Base-by-base conservation (phyloP, 2,888 invertebrate species). In the Ariolimax columbianus region DNA sequence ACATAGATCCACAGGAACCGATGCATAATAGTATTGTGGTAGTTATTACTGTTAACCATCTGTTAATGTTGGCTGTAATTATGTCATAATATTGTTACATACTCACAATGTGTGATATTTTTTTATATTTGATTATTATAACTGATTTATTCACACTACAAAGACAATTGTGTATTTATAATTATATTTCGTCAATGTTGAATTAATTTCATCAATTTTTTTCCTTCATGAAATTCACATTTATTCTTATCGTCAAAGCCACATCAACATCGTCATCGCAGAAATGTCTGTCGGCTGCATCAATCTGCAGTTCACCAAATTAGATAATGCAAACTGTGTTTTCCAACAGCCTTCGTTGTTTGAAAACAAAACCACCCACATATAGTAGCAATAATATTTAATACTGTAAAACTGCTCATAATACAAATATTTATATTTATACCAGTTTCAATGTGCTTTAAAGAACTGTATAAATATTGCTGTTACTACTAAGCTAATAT, bases 381-480 rank as follows among this genome's bases (percentile, higher is more conserved):
- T 30, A 26, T 17, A 59, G 26, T 78, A 79, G 79, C 79, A 79
- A 79, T 79, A 79, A 79, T 68, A 40, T 79, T 66, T 30, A 68
- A 30, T 55, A 79, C 30, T n/a, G 59, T 63, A 79, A 66, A 66
- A 68, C 79, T 78, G 79, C 68, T 79, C 47, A 79, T 66, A 66
- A 6, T 78, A 38, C 55, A 38, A 38, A 1, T 79, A 38, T 78
- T 78, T 59, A n/a, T 83, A 77, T 77, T 83, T 51, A 23, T 47
- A 82, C 47, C 38, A 66, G 68, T 72, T 43, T 23, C 33, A 38
- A 23, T n/a, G 30, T 72, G 66, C 33, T 82, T 72, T 33, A 9
- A 47, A 55, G 23, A 33, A 63, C n/a, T 14, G 30, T 82, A 63
- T 38, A 26, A 33, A 33, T 30, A 36, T 30, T 43, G 17, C 14